A percentile compares a stretch with the other conserved stretches of the same genome.
Conservation (phyloP, 2,888 invertebrate species). For the Eupeodes luniger region DNA sequence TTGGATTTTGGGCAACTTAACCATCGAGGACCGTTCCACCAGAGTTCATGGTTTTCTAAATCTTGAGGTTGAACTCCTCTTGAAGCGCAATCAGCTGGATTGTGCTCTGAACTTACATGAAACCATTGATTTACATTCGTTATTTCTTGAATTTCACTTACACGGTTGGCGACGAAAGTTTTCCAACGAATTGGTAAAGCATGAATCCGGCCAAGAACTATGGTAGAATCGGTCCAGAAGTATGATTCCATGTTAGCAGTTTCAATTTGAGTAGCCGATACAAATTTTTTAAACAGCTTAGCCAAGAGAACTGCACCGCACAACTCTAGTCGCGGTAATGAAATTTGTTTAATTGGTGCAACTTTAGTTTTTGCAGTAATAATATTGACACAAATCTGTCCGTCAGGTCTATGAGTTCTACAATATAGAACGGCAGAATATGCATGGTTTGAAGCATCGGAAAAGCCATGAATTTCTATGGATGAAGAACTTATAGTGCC, state of each 20-base stretch:
- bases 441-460: no score
- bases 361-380: no score
- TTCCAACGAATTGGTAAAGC: constrained; percentile 43
- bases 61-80: constrained; percentile 14
- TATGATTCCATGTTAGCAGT: background rate
- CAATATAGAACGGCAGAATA: no score
- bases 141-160: constrained; percentile 65
- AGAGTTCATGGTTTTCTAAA: constrained; percentile 46
- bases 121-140: constrained; percentile 54
- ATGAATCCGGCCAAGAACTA: constrained; percentile 8
- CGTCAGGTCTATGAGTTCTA: no score
- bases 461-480: constrained; percentile 46
- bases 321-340: constrained; percentile 48
- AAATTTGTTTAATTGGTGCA: constrained; percentile 38
- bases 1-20: no score
- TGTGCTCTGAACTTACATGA: constrained; percentile 5
- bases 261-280: constrained; percentile 8
- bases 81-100: constrained; percentile 7
- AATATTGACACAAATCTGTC: no score
- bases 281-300: constrained; percentile 6
- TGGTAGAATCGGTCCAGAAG: constrained; percentile 12
- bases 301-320: constrained; percentile 13
- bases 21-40: no score
- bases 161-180: constrained; percentile 76
- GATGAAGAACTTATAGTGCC: constrained; percentile 3